Percentiles rank a stretch among this genome's conserved stretches.
Evolutionary conservation across 2,888 invertebrate species (phyloP).

Genomic region (Anthophora plumipes): DNA sequence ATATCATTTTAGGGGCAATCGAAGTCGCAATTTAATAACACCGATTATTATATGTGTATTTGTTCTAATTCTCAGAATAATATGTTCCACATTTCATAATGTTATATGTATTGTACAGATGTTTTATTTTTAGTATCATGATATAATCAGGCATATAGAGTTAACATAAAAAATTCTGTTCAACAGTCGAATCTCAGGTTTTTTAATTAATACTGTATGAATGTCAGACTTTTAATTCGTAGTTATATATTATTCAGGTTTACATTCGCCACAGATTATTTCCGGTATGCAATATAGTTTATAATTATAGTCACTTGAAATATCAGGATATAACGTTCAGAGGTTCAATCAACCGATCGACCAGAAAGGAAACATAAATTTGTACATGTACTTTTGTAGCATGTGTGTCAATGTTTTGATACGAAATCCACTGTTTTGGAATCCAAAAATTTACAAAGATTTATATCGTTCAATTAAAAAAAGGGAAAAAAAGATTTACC

Average conservation of each 20-base stretch:
- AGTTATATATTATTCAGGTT: conserved; percentile 44
- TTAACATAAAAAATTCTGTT: conserved; percentile 57
- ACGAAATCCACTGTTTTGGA: conserved; percentile 33
- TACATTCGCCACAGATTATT: conserved; percentile 44
- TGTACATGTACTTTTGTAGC: conserved; percentile 49
- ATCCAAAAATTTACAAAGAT: conserved; percentile 44
- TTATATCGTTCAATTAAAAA: conserved; percentile 38
- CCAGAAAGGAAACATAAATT: conserved; percentile 45
- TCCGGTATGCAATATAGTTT: conserved; percentile 35
- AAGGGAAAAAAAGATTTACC: too few relatives aligned
- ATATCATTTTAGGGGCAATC: conserved; percentile 55
- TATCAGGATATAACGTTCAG: conserved; percentile 20
- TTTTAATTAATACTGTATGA: conserved; percentile 58
- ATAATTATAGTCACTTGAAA: conserved; percentile 41
- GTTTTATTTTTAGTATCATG: conserved; percentile 64
- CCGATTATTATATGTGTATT: conserved; percentile 38
- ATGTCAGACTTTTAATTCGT: conserved; percentile 57
- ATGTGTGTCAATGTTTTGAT: conserved; percentile 57
- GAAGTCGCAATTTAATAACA: conserved; percentile 47
- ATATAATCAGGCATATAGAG: conserved; percentile 55
- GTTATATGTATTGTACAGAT: conserved; percentile 68
- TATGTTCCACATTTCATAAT: conserved; percentile 58
- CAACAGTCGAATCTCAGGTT: conserved; percentile 68
- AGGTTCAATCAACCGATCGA: conserved; percentile 19
- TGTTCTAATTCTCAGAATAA: conserved; percentile 55